These are phyloP conservation scores for Caenorhabditis japonica DNA, from an alignment of 2,888 invertebrate genomes.

Conservation along the genomic window DNA sequence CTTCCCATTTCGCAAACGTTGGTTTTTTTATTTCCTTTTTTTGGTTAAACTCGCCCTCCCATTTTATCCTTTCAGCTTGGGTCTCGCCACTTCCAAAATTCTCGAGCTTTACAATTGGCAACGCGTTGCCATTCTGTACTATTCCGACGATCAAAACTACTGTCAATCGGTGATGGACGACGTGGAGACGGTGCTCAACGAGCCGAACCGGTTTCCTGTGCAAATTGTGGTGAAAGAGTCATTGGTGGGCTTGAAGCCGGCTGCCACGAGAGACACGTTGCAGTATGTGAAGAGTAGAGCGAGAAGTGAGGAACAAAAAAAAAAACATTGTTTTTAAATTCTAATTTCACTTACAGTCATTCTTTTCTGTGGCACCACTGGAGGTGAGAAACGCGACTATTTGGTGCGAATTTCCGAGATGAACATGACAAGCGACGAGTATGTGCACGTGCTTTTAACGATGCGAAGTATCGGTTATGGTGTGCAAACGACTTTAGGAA, in stretches of 20 bases:
- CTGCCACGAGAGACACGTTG: slow-evolving; percentile 6
- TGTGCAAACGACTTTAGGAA: slow-evolving; percentile 16
- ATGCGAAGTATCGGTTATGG: slow-evolving; percentile 39
- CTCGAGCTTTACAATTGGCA: slow-evolving; percentile 36
- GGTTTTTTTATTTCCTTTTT: not conserved
- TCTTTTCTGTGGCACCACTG: slow-evolving; percentile 21
- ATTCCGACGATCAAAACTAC: slow-evolving; percentile 19
- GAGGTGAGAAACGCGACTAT: slow-evolving; percentile 27
- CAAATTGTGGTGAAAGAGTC: slow-evolving; percentile 15
- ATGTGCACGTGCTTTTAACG: slow-evolving; percentile 35
- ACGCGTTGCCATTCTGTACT: slow-evolving; percentile 28
- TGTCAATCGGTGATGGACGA: slow-evolving; percentile 17
- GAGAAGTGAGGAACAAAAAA: slow-evolving; percentile 3
- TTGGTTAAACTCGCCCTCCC: not conserved
- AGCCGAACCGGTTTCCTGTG: slow-evolving; percentile 12
- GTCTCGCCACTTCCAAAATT: slow-evolving; percentile 15
- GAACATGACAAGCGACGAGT: slow-evolving; percentile 18
- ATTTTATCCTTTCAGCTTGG: slow-evolving; percentile 15
- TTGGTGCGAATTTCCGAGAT: slow-evolving; percentile 17
- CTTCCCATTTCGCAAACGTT: slow-evolving; percentile 41
- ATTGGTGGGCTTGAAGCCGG: slow-evolving; percentile 1
- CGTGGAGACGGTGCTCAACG: slow-evolving; percentile 10
- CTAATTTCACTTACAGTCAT: slow-evolving; percentile 13
- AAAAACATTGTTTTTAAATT: not conserved
- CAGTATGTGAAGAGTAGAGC: slow-evolving; percentile 12